Conservation (phyloP, 2,113 vertebrate species). For the Condylura cristata region DNA sequence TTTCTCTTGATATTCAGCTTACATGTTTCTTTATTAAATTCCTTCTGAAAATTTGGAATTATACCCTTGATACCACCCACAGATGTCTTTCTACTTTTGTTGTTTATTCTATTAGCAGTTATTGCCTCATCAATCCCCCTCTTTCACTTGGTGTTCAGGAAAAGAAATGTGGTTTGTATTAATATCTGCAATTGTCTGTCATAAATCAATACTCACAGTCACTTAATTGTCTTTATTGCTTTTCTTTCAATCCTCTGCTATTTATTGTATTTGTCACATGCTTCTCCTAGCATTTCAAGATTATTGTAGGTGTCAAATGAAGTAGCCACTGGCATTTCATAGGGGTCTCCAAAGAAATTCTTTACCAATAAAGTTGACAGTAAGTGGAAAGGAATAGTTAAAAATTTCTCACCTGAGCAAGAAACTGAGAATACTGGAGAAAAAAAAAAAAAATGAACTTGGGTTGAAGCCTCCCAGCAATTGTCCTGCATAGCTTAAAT, state of each 20-base stretch:
- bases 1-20: conserved; percentile 5
- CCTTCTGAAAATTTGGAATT: conserved; percentile 27
- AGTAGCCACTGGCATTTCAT: background rate
- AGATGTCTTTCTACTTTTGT: background rate
- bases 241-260: conserved; percentile 44
- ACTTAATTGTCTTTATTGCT: conserved; percentile 43
- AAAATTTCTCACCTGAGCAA: background rate
- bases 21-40: conserved; percentile 53
- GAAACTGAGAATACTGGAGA: background rate
- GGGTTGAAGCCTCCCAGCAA: background rate
- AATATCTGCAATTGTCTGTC: conserved; percentile 12
- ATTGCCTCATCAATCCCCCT: conserved; percentile 6
- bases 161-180: conserved; percentile 55
- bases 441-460: background rate
- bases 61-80: background rate
- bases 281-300: conserved; percentile 31
- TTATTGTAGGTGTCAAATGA: conserved; percentile 2
- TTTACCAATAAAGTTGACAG: background rate
- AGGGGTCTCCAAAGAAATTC: background rate
- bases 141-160: conserved; percentile 16
- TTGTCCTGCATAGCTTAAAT: background rate
- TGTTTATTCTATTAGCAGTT: conserved; percentile 47
- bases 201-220: conserved; percentile 32
- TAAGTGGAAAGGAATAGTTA: background rate
- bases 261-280: conserved; percentile 23